A percentile compares a stretch with the other conserved stretches of the same genome.
These are phyloP conservation scores for Lithophane leautieri DNA, from an alignment of 2,888 invertebrate species.

Conservation along the genomic window DNA sequence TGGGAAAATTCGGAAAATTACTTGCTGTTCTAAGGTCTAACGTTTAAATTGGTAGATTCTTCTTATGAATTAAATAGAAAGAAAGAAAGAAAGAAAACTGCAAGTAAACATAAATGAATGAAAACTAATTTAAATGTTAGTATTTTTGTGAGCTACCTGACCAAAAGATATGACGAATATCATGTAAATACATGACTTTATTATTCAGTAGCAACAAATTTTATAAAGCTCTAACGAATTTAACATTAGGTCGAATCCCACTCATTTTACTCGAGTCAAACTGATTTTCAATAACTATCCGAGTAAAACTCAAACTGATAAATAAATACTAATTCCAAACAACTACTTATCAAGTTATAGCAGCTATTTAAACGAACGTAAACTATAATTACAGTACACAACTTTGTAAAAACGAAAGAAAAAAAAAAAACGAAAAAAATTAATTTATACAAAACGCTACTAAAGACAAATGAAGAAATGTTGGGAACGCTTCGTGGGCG, in stretches of 20 bases:
- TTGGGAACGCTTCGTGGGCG: slow-evolving; percentile 82
- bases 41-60: background rate
- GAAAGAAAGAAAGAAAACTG: too few species aligned
- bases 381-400: slow-evolving; percentile 83
- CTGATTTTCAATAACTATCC: background rate
- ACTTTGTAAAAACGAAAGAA: slow-evolving; percentile 76
- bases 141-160: background rate
- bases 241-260: background rate
- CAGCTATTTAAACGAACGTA: slow-evolving; percentile 66
- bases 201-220: too few species aligned
- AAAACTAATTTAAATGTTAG: background rate
- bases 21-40: background rate
- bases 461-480: slow-evolving; percentile 87
- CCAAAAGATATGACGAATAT: background rate
- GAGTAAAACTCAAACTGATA: slow-evolving; percentile 47
- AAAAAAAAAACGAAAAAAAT: slow-evolving; percentile 70
- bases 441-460: slow-evolving; percentile 72
- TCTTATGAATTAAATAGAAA: background rate
- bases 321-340: slow-evolving; percentile 62
- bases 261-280: background rate
- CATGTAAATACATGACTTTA: too few species aligned
- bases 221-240: background rate
- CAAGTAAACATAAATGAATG: background rate
- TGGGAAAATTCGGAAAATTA: background rate
- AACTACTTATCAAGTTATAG: slow-evolving; percentile 66